Base-by-base conservation (phyloP, 2,113 vertebrate species). In the Halcyon senegalensis region DNA sequence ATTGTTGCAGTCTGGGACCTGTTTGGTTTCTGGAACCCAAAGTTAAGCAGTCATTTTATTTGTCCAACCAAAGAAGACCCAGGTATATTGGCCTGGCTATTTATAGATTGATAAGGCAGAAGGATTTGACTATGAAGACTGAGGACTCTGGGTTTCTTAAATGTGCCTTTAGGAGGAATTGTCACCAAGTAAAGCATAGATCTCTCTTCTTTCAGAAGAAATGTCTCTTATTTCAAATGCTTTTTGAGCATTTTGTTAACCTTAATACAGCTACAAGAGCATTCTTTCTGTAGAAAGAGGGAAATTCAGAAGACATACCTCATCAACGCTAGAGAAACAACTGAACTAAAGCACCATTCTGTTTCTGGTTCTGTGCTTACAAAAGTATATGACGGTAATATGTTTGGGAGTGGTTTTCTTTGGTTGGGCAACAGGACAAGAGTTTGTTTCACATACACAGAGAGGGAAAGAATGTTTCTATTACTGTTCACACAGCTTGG, bases 51-150 rank as follows among this genome's bases (percentile, higher is more conserved):
- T 41, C 17, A 17, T 62, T 62, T 46, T 62, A 11, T 85, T 79
- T 79, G 23, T 5, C 30, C 66, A 20, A 70, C 20, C 15, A 53
- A 39, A 44, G 55, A 73, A 69, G 12, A 66, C 15, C 27, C 10
- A 46, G 23, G 7, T 0, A 0, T 67, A 12, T 44, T 51, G 15
- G 5, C 62, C 53, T 66, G 17, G 16, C 39, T 77, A 0, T 51
- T 67, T 84, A 43, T 25, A 72, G 31, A 68, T n/a, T 76, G 28
- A 62, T 81, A 81, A 81, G 13, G 8, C 11, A 35, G 63, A 14
- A 11, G 16, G 28, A 31, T 70, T 70, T 62, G 17, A 44, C 37
- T 73, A 0, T 53, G 43, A 76, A 68, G 58, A 33, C 67, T 59
- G 48, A 72, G 21, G 39, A 73, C 6, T 66, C 56, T 55, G 9